Percentiles rank a stretch among this genome's conserved stretches.
Conservation (phyloP, 2,113 vertebrate species). For the Cinclus cinclus region DNA sequence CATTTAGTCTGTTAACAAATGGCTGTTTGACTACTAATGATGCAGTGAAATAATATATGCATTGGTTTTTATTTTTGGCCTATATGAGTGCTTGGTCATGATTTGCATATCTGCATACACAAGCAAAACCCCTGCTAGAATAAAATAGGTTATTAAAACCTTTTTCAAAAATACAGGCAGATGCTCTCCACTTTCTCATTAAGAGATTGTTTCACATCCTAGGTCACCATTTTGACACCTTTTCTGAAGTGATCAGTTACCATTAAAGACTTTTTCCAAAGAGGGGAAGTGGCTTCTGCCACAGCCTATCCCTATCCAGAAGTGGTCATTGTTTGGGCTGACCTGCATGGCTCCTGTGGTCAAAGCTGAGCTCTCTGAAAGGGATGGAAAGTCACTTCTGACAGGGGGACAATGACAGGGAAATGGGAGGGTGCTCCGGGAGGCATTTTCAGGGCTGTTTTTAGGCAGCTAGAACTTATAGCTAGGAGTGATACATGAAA, state of each 20-base stretch:
- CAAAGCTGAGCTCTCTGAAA: background rate
- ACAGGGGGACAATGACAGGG: background rate
- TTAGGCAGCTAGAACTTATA: background rate
- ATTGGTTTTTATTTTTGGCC: background rate
- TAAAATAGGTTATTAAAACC: background rate
- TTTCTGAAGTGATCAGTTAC: background rate
- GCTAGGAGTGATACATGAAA: background rate
- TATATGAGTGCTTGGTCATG: background rate
- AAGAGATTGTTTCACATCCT: background rate
- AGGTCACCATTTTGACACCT: background rate
- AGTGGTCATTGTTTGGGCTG: background rate
- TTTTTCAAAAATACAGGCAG: background rate
- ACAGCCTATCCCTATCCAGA: background rate
- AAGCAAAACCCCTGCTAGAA: background rate
- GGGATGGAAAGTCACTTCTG: background rate
- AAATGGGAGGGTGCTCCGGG: accelerated
- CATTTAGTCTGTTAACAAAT: background rate
- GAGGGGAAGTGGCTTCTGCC: background rate
- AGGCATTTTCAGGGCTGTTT: background rate
- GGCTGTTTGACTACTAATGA: background rate
- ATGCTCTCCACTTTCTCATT: background rate
- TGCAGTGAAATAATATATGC: background rate
- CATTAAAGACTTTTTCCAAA: background rate
- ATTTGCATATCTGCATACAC: background rate
- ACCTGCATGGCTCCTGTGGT: background rate